Evolutionary conservation across 2,113 vertebrate species (phyloP), one percentile per base, ranked within the genome.

Genomic region (Scatophagus argus): DNA sequence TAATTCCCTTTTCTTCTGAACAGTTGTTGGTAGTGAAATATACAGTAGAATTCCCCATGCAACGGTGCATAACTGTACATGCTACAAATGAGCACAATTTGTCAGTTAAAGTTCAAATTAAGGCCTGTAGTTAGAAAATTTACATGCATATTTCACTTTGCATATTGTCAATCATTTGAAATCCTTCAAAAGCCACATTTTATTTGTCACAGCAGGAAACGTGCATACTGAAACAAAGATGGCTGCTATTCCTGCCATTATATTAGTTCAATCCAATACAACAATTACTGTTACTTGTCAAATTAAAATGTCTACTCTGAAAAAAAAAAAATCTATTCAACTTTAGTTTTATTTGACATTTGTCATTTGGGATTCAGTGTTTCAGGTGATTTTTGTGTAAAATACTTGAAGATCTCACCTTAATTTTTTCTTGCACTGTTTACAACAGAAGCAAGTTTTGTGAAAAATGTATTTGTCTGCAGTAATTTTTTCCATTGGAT

Each of bases 371-470:
- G n/a, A n/a, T n/a, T 59, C 27, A 25, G 6, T 13, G 32, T 47
- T 32, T 13, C 19, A 62, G 25, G 1, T 6, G 51, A 86, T 69
- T 68, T 62, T 44, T 67, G 0, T 39, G 21, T 36, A 62, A 34
- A 49, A 56, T 67, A 86, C 41, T 34, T 38, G 7, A n/a, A 36
- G 8, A 29, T 68, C 95, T 96, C 91, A 97, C 96, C 96, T 97
- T 32, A 97, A 83, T 78, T 94, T 95, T 92, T 90, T 96, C 68
- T 94, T 66, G 1, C 96, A 97, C 66, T 93, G 55, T 66, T 92
- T 95, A 78, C 96, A 97, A 89, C 94, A 94, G 92, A 97, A 96
- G 86, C 96, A 97, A 0, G 77, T 90, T 89, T 19, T 93, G 85
- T 97, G 95, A 78, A 96, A 92, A 67, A 93, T 90, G 32, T 88